Conservation (phyloP, 2,888 invertebrate species). For the Hylaea fasciaria region DNA sequence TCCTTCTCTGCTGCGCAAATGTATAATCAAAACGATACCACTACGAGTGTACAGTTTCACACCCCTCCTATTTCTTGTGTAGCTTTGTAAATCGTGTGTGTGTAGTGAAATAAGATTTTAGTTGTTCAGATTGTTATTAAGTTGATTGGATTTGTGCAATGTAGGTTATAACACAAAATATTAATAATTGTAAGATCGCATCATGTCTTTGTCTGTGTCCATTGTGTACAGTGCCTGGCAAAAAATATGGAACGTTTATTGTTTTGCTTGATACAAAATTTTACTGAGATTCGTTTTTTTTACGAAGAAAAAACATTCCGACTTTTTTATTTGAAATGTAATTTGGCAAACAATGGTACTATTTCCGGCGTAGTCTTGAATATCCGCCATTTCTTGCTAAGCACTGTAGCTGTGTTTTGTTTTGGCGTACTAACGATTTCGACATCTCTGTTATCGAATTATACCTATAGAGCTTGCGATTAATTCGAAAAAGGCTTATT, state of each 20-base stretch:
- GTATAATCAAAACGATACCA: conserved; percentile 5
- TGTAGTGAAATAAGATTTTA: conserved; percentile 24
- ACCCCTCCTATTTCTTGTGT: conserved; percentile 9
- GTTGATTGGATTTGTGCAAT: conserved; percentile 73
- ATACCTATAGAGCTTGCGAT: too few species aligned
- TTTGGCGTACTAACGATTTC: conserved; percentile 3
- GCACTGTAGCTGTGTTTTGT: neutral
- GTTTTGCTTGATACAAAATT: too few species aligned
- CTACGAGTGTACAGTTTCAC: conserved; percentile 9
- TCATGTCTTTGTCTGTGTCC: conserved; percentile 6
- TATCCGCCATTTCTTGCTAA: neutral
- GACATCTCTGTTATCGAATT: neutral
- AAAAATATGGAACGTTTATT: neutral
- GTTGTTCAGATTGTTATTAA: conserved; percentile 35
- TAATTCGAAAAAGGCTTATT: too few species aligned
- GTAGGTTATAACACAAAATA: conserved; percentile 51
- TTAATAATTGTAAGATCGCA: conserved; percentile 10
- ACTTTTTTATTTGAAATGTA: too few species aligned
- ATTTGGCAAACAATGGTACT: too few species aligned
- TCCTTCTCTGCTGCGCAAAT: too few species aligned
- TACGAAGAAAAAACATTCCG: too few species aligned
- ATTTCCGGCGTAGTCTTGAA: too few species aligned
- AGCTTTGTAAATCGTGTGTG: conserved; percentile 11
- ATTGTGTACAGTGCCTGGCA: neutral
- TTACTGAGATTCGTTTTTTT: too few species aligned